Percentiles rank a stretch among this genome's conserved stretches.
Evolutionary conservation across 2,888 invertebrate species (phyloP).

Genomic region (Drosophila anomalata): DNA sequence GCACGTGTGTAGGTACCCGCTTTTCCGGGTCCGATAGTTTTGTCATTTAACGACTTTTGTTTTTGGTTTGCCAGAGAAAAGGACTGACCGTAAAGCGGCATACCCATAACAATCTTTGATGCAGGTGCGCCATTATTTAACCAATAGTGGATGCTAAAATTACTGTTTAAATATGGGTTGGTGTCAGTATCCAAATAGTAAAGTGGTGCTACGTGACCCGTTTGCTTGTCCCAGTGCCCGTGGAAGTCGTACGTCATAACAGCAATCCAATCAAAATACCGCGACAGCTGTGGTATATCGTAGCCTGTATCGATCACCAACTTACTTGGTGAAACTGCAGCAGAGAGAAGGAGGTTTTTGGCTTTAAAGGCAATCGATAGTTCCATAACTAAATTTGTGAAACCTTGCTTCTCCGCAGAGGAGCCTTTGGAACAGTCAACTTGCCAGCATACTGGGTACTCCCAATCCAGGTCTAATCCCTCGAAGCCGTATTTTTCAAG

Average conservation of each 20-base stretch:
- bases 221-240: conserved; percentile 89
- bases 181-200: conserved; percentile 87
- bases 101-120: conserved; percentile 88
- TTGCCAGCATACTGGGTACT: conserved; percentile 93
- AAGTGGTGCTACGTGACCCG: conserved; percentile 90
- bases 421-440: conserved; percentile 86
- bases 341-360: conserved; percentile 87
- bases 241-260: conserved; percentile 94
- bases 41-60: conserved; percentile 86
- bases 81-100: conserved; percentile 91
- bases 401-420: conserved; percentile 88
- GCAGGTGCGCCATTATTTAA: conserved; percentile 87
- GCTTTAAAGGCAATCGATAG: conserved; percentile 87
- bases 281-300: conserved; percentile 87
- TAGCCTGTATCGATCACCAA: conserved; percentile 90
- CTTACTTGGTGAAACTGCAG: conserved; percentile 90
- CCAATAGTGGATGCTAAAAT: conserved; percentile 90
- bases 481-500: conserved; percentile 90
- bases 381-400: conserved; percentile 88
- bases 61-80: conserved; percentile 87
- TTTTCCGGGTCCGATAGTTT: conserved; percentile 87
- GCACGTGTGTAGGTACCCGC: conserved; percentile 89
- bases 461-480: conserved; percentile 94
- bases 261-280: conserved; percentile 91
- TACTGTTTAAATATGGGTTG: conserved; percentile 89